Percentiles rank a stretch among this genome's conserved stretches.
These are phyloP conservation scores for Umimayanthus kanabou DNA, from an alignment of 92 coral and sea anemone genomes.

Conservation along the genomic window DNA sequence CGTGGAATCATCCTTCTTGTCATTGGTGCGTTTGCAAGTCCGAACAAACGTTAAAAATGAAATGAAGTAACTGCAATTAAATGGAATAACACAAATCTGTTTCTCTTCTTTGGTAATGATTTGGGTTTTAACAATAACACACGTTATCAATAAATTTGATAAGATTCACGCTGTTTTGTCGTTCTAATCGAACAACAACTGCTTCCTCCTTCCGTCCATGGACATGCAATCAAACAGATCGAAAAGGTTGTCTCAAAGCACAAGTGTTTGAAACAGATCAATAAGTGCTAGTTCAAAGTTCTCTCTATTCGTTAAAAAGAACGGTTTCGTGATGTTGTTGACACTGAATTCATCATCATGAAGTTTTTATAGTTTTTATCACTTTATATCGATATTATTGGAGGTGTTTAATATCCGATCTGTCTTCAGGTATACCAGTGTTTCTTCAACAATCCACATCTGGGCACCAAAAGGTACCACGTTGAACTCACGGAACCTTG, in stretches of 20 bases:
- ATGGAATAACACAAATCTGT: background rate
- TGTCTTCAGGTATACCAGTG: slow-evolving; percentile 5
- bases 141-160: slow-evolving; percentile 21
- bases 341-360: slow-evolving; percentile 6
- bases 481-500: background rate
- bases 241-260: no score
- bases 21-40: background rate
- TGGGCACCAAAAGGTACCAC: background rate
- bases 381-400: background rate
- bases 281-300: background rate
- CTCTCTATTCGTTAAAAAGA: background rate
- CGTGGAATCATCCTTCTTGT: background rate
- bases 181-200: background rate
- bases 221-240: slow-evolving; percentile 5
- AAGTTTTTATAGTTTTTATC: slow-evolving; percentile 23
- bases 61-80: background rate
- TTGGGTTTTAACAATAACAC: slow-evolving; percentile 8
- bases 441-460: slow-evolving; percentile 5
- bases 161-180: background rate
- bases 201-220: background rate
- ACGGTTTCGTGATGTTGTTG: slow-evolving; percentile 26
- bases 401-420: background rate
- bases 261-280: background rate
- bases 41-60: background rate
- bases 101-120: background rate